These are phyloP conservation scores for Dione juno DNA, from an alignment of 2,888 invertebrate genomes.

Conservation along the genomic window DNA sequence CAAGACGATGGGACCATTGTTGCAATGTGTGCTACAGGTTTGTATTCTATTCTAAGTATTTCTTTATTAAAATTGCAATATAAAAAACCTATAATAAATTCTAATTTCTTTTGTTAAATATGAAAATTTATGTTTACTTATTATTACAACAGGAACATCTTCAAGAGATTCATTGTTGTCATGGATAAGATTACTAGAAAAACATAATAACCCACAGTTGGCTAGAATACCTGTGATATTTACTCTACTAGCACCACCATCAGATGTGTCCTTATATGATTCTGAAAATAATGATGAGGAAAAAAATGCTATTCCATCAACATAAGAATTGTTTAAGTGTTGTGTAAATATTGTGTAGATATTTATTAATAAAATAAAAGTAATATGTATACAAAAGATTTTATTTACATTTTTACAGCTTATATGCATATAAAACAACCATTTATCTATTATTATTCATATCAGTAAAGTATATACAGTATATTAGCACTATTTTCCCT, in stretches of 20 bases:
- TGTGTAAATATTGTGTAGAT: slow-evolving; percentile 21
- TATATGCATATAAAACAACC: slow-evolving; percentile 10
- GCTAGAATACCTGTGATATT: slow-evolving; percentile 92
- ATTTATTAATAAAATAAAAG: slow-evolving; percentile 33
- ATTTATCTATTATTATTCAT: slow-evolving; percentile 19
- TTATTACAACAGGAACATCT: slow-evolving; percentile 86
- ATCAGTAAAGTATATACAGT: slow-evolving; percentile 22
- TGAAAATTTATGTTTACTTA: not conserved
- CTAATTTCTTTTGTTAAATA: too few species aligned
- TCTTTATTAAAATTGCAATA: too few species aligned
- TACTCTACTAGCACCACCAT: slow-evolving; percentile 86
- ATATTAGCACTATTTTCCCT: not conserved
- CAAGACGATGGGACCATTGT: slow-evolving; percentile 96
- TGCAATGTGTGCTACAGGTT: slow-evolving; percentile 92
- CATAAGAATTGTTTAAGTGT: slow-evolving; percentile 4
- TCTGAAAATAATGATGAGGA: slow-evolving; percentile 58
- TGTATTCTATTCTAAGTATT: slow-evolving; percentile 37
- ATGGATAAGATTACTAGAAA: slow-evolving; percentile 93
- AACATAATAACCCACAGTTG: slow-evolving; percentile 88
- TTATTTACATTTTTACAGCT: slow-evolving; percentile 42
- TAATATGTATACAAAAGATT: slow-evolving; percentile 22
- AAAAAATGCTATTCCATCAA: slow-evolving; percentile 46
- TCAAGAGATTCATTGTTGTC: slow-evolving; percentile 95
- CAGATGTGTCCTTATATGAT: slow-evolving; percentile 67
- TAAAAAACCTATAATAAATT: too few species aligned